A percentile compares a stretch with the other conserved stretches of the same genome.
These are phyloP conservation scores for Drosophila yooni DNA, from an alignment of 2,888 invertebrate genomes.

Conservation along the genomic window DNA sequence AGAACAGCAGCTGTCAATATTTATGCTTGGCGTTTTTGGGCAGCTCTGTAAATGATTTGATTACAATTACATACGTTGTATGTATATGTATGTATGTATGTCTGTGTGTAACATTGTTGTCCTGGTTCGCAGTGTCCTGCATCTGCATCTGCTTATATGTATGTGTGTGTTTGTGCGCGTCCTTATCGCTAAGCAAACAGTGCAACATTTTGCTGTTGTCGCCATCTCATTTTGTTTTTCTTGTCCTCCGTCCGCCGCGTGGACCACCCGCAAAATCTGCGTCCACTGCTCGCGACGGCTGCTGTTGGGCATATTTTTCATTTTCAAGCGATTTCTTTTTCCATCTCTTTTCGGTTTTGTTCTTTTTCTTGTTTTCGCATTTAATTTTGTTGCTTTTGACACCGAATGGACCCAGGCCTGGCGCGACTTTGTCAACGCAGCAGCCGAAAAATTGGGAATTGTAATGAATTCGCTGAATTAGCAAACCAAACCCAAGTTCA, in stretches of 20 bases:
- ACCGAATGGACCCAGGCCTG: conserved; percentile 71
- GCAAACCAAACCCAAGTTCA: conserved; percentile 35
- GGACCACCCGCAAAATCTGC: conserved; percentile 75
- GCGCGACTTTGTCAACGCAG: conserved; percentile 54
- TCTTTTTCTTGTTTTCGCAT: conserved; percentile 62
- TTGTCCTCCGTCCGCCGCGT: conserved; percentile 50
- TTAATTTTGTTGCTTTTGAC: conserved; percentile 80
- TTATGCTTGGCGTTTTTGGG: conserved; percentile 54
- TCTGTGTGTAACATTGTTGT: conserved; percentile 44
- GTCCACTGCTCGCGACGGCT: conserved; percentile 23
- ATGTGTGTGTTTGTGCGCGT: conserved; percentile 38
- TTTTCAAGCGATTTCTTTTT: conserved; percentile 34
- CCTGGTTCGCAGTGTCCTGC: conserved; percentile 37
- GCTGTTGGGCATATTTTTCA: conserved; percentile 41
- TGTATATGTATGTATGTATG: background rate
- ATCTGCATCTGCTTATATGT: conserved; percentile 32
- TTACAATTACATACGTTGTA: conserved; percentile 16
- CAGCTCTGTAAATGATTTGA: conserved; percentile 41
- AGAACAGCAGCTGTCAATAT: conserved; percentile 68
- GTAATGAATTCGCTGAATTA: conserved; percentile 54
- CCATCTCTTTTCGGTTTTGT: background rate
- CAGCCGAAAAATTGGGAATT: conserved; percentile 35
- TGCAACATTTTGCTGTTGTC: conserved; percentile 67
- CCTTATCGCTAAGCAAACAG: conserved; percentile 78
- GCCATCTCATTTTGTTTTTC: conserved; percentile 67